Evolutionary conservation across 1,140 invertebrate genomes (phyloP), one percentile per base, ranked within the genome.

Genomic region (Sesamia nonagrioides): DNA sequence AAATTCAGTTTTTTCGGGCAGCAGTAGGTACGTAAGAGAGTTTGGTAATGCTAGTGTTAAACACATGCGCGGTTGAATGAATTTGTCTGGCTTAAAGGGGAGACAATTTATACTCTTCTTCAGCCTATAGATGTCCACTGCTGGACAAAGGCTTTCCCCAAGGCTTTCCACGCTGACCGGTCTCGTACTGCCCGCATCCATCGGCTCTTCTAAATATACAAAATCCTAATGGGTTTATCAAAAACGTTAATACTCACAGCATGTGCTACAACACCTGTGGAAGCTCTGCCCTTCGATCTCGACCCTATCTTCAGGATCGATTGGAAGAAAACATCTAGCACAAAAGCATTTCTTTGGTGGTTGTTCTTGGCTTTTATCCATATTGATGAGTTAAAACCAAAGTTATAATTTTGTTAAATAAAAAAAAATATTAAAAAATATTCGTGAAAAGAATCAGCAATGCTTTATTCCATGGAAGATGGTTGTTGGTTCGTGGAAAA

Each of bases 231-330:
- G n/a, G n/a, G n/a, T n/a, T n/a, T n/a, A n/a, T n/a, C 52, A 27
- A 27, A 21, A 13, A 18, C 4, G 6, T 63, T 61, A n/a, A 42
- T 74, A 91, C 93, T 93, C 86, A 94, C 93, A 94, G 66, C 93
- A 94, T 88, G 88, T 92, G 76, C 91, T 90, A 73, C 93, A 94
- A 27, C 88, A 80, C 68, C 86, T 86, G 60, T 94, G 93, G 76
- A 94, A 94, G 63, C 88, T 90, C 50, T 94, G 93, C 18, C 89
- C 89, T 52, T 92, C 91, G n/a, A 93, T 88, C 68, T 92, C 91
- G 18, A 94, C 88, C 77, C 84, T 90, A 50, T 94, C 92, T 35
- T 91, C 87, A 8, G 80, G 37, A 48, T 90, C 88, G 42, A 94
- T 83, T 1, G 90, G 92, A 7, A 92, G 80, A 78, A 94, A 94